Conservation (phyloP, 1,140 invertebrate genomes). For the Littorina saxatilis region DNA sequence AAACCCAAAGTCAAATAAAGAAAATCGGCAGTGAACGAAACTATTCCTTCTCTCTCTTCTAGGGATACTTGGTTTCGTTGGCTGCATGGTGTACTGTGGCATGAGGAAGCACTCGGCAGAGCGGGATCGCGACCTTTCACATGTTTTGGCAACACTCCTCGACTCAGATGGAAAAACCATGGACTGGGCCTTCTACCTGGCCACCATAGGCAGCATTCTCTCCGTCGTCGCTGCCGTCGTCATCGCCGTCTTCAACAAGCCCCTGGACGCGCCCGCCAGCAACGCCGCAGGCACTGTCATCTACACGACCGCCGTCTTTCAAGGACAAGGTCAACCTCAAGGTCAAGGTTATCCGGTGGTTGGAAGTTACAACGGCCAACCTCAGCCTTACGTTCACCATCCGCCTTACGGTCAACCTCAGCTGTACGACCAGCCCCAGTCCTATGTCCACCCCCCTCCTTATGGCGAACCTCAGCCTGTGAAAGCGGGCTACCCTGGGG, state of each 20-base stretch:
- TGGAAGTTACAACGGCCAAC: no score
- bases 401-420: not conserved
- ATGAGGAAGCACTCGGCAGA: not conserved
- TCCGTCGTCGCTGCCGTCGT: conserved; percentile 20
- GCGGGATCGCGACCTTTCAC: no score
- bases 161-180: not conserved
- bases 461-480: no score
- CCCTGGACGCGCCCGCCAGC: not conserved
- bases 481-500: no score
- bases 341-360: no score
- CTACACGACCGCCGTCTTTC: not conserved
- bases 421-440: not conserved
- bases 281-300: not conserved
- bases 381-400: not conserved
- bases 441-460: no score
- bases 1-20: no score
- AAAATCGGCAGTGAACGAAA: no score
- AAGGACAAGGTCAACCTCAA: not conserved
- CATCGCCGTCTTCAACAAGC: conserved; percentile 23
- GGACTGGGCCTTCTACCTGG: conserved; percentile 20
- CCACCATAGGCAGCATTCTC: not conserved
- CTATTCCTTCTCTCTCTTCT: not conserved
- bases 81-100: conserved; percentile 16
- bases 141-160: no score
- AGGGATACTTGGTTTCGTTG: not conserved